Conservation (phyloP, 2,113 vertebrate species). For the Mustela lutreola region DNA sequence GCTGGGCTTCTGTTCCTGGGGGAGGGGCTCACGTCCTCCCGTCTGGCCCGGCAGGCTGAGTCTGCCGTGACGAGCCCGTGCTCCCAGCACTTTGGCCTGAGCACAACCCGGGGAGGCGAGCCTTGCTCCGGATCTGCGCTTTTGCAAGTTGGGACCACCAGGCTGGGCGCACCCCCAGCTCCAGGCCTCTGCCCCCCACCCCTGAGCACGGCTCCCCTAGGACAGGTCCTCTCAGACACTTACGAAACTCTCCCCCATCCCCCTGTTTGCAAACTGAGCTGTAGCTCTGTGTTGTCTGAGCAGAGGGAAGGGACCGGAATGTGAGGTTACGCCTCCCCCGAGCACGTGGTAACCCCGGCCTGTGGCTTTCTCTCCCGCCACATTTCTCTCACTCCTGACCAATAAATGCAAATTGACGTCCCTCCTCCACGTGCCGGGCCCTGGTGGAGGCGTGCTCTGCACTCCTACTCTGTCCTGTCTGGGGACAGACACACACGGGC, state of each 20-base stretch:
- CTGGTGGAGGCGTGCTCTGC: rapidly evolving
- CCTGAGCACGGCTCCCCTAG: rapidly evolving
- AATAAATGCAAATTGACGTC: neutral
- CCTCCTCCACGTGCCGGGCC: rapidly evolving
- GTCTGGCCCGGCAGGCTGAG: neutral
- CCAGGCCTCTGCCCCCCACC: neutral
- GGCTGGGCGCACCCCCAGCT: neutral
- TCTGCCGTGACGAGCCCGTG: neutral
- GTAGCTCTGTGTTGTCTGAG: neutral
- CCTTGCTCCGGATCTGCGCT: neutral
- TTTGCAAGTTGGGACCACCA: neutral
- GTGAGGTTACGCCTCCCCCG: neutral
- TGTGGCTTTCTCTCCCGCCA: rapidly evolving
- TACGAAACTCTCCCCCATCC: neutral
- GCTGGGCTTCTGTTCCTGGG: neutral
- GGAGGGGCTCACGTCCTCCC: neutral
- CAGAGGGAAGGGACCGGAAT: neutral
- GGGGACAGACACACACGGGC: neutral
- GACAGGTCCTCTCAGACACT: neutral
- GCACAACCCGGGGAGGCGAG: neutral
- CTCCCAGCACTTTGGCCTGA: neutral
- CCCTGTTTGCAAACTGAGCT: neutral
- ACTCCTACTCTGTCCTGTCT: neutral
- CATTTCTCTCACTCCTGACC: neutral
- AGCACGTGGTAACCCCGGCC: neutral